Evolutionary conservation across 2,797 vertebrate species (phyloP).

Genomic region (Poliocrania exsul): DNA sequence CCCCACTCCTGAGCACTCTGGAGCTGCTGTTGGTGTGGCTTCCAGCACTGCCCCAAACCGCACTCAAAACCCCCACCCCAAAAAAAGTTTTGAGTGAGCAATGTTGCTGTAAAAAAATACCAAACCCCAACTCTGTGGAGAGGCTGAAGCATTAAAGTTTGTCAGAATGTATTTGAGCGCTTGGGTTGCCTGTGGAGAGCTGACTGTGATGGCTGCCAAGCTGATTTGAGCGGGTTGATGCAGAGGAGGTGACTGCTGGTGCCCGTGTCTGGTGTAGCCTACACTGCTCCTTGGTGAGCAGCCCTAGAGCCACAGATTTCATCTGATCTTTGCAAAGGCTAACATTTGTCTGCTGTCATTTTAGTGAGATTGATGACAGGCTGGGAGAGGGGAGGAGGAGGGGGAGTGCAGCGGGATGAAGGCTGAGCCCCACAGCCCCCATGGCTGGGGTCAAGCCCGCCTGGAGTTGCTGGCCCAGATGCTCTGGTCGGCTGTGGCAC

Average conservation of each 20-base stretch:
- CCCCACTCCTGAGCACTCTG: neutral
- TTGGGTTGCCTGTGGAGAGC: constrained; percentile 52
- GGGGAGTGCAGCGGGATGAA: constrained; percentile 58
- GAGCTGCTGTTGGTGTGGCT: neutral
- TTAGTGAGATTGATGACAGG: constrained; percentile 98
- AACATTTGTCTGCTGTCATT: constrained; percentile 99
- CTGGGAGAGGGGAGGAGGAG: constrained; percentile 77
- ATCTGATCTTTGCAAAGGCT: constrained; percentile 99
- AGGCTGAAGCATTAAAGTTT: constrained; percentile 67
- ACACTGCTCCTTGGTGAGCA: constrained; percentile 83
- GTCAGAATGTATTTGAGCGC: constrained; percentile 82
- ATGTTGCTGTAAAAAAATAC: neutral
- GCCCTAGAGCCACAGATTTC: constrained; percentile 94
- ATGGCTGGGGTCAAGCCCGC: constrained; percentile 44
- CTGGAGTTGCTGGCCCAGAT: constrained; percentile 38
- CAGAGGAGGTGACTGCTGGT: constrained; percentile 77
- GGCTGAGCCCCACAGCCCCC: constrained; percentile 63
- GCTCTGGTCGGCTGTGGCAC: constrained; percentile 15
- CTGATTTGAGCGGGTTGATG: constrained; percentile 66
- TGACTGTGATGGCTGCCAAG: constrained; percentile 72
- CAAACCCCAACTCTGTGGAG: neutral
- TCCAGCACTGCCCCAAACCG: accelerated
- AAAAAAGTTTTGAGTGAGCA: neutral
- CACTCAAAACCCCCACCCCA: neutral
- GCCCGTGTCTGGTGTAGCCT: constrained; percentile 72